Evolutionary conservation across 2,888 invertebrate species (phyloP).

Genomic region (Epistrophe grossulariae): DNA sequence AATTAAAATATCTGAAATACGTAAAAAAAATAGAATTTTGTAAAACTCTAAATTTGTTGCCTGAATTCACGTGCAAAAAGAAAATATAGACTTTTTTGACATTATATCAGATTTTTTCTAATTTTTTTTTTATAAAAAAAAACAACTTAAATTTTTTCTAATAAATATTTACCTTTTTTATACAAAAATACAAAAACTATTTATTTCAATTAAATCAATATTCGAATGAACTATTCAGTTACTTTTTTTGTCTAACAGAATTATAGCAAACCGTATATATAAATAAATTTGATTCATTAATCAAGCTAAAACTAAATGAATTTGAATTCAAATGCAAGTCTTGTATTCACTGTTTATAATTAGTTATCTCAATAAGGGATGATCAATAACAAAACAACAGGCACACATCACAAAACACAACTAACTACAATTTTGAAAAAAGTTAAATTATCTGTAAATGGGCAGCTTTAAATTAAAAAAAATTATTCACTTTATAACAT

Average conservation of each 20-base stretch:
- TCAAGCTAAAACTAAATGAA: not conserved
- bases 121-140: no score
- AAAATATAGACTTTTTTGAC: no score
- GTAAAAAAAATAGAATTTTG: no score
- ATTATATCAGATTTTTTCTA: no score
- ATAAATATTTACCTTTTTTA: slow-evolving; percentile 3
- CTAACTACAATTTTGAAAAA: not conserved
- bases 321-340: not conserved
- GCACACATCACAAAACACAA: slow-evolving; percentile 6
- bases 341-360: not conserved
- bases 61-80: no score
- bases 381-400: not conserved
- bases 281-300: not conserved
- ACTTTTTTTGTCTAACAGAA: not conserved
- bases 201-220: not conserved
- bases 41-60: no score
- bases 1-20: no score
- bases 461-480: not conserved
- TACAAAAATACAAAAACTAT: not conserved
- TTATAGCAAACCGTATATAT: not conserved
- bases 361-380: not conserved
- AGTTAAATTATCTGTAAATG: not conserved
- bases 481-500: slow-evolving; percentile 16
- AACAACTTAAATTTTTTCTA: no score
- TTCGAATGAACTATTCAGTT: not conserved